A percentile compares a stretch with the other conserved stretches of the same genome.
Evolutionary conservation across 2,797 vertebrate species (phyloP).

Genomic region (Gobio occitaniae): DNA sequence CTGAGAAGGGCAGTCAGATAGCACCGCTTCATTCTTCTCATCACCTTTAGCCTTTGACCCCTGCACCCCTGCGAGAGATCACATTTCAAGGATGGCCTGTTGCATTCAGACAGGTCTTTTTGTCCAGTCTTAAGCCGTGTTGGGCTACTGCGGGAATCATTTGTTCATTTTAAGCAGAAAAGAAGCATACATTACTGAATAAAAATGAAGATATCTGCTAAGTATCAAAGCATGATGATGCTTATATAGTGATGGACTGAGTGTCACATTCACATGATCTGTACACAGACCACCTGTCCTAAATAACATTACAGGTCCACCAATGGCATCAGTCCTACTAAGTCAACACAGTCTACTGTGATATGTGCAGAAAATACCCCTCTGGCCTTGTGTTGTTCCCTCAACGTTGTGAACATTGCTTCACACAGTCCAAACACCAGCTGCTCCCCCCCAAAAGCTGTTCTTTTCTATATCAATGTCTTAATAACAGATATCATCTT

Average conservation of each 20-base stretch:
- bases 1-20: constrained; percentile 62
- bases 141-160: constrained; percentile 9
- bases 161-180: constrained; percentile 8
- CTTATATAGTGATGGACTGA: background rate
- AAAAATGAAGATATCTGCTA: background rate
- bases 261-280: constrained; percentile 1
- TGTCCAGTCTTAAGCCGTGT: constrained; percentile 24
- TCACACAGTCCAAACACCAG: background rate
- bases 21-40: constrained; percentile 69
- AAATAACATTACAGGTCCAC: constrained; percentile 5
- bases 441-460: background rate
- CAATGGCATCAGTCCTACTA: background rate
- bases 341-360: background rate
- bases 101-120: constrained; percentile 68
- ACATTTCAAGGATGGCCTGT: constrained; percentile 67
- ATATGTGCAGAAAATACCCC: background rate
- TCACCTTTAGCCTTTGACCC: constrained; percentile 78
- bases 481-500: constrained; percentile 29
- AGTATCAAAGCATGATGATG: background rate
- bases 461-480: background rate
- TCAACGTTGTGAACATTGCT: background rate
- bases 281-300: constrained; percentile 15
- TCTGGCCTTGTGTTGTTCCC: background rate
- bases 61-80: constrained; percentile 75
- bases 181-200: background rate